Percentiles rank a stretch among this genome's conserved stretches.
Evolutionary conservation across 2,888 invertebrate species (phyloP).

Genomic region (Cephus pygmeus): DNA sequence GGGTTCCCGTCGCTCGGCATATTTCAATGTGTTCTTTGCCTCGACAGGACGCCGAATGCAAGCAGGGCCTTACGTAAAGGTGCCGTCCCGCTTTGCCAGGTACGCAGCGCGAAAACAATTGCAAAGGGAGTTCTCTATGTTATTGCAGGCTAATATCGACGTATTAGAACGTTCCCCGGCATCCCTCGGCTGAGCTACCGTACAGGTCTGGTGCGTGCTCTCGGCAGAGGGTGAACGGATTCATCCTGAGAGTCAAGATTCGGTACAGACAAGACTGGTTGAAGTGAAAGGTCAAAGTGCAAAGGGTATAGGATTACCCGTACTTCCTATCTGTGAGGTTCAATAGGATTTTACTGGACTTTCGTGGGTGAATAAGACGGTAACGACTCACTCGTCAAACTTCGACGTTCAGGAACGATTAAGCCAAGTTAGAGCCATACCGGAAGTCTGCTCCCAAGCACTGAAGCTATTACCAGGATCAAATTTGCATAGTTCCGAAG

Average conservation of each 20-base stretch:
- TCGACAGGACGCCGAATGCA: neutral
- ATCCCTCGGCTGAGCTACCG: neutral
- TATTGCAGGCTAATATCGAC: neutral
- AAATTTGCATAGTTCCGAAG: neutral
- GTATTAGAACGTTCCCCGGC: neutral
- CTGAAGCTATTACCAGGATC: neutral
- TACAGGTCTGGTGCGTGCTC: neutral
- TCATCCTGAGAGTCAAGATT: neutral
- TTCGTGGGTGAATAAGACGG: neutral
- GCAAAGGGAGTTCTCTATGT: neutral
- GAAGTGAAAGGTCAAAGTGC: neutral
- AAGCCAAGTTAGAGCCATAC: neutral
- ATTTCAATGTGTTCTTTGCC: neutral
- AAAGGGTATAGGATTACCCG: neutral
- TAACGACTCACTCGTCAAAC: neutral
- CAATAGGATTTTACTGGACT: neutral
- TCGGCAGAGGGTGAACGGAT: neutral
- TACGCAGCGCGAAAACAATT: neutral
- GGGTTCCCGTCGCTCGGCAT: neutral
- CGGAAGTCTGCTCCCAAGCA: neutral
- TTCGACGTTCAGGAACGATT: neutral
- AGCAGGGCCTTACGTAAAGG: neutral
- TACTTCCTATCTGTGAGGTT: neutral
- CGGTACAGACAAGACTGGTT: neutral
- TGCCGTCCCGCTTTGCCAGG: neutral